Evolutionary conservation across 2,113 vertebrate species (phyloP).

Genomic region (Sialia sialis): DNA sequence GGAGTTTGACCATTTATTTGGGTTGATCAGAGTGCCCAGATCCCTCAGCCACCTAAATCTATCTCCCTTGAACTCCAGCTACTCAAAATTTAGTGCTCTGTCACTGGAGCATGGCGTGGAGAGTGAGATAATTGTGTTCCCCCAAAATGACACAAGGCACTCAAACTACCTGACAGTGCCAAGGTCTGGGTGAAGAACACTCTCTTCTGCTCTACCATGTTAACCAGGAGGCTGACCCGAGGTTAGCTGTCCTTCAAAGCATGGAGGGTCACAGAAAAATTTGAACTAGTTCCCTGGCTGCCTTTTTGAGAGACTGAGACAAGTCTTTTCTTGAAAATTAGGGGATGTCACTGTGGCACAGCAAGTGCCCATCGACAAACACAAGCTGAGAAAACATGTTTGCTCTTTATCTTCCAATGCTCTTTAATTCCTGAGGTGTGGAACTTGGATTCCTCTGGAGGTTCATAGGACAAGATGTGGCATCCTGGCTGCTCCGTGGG

Average conservation of each 20-base stretch:
- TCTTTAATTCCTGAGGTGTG: neutral
- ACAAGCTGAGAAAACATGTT: neutral
- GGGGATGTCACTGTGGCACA: neutral
- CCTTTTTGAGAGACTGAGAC: neutral
- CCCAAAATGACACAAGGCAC: neutral
- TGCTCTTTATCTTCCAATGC: neutral
- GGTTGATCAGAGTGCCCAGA: neutral
- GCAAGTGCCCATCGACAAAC: fast-evolving
- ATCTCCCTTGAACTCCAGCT: neutral
- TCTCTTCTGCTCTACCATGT: neutral
- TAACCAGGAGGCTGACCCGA: neutral
- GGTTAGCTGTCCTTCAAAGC: neutral
- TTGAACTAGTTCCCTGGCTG: neutral
- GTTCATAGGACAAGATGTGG: neutral
- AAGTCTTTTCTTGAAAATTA: neutral
- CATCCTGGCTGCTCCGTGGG: neutral
- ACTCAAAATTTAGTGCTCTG: neutral
- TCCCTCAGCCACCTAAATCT: neutral
- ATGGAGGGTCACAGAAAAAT: neutral
- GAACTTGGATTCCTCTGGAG: neutral
- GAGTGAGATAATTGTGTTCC: neutral
- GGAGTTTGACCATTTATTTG: constrained; percentile 15
- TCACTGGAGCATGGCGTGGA: neutral
- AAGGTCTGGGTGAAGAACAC: constrained; percentile 20
- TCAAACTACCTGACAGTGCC: neutral